Evolutionary conservation across 1,140 invertebrate species (phyloP), one percentile per base, ranked within the genome.

Genomic region (Solenopsis fugax): DNA sequence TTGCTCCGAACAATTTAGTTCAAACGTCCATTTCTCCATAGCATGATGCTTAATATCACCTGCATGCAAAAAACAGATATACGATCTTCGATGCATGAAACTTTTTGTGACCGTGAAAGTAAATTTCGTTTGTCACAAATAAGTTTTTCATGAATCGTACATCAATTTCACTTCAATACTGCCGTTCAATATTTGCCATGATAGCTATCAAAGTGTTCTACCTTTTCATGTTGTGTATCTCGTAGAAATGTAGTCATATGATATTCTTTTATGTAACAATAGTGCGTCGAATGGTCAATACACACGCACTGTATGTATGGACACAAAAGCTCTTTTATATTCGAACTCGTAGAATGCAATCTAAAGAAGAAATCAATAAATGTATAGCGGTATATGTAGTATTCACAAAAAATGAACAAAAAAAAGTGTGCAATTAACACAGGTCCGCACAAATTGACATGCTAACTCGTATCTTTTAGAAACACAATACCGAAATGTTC

Each of bases 191-290:
- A 75, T 84, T 84, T 84, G 73, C 52, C 24, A 41, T 58, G 80
- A 73, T 84, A 75, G 69, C 54, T 62, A 84, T 73, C 80, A 34
- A 84, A 84, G 67, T 73, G 50, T 75, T 62, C 56, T 73, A 12
- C 52, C 80, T 84, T 84, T 75, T 50, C 56, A 37, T 62, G 54
- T 72, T 72, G 2, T 58, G 21, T n/a, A 21, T 73, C 29, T 29
- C n/a, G 29, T 45, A 48, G 69, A 84, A 84, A 84, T 60, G 69
- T n/a, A 75, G 18, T 60, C 80, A 41, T 75, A 81, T 4, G 50
- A 10, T 81, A 60, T 84, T 58, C 56, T 45, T 84, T 84, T 84
- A 50, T 73, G n/a, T 24, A 48, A 34, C 69, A 60, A 73, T 73
- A 48, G 54, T 18, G 50, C 13, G 9, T 52, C 9, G 29, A 58